These are phyloP conservation scores for Gnathonemus echidnorhynchus DNA, from an alignment of 2,113 vertebrate genomes.

Conservation along the genomic window DNA sequence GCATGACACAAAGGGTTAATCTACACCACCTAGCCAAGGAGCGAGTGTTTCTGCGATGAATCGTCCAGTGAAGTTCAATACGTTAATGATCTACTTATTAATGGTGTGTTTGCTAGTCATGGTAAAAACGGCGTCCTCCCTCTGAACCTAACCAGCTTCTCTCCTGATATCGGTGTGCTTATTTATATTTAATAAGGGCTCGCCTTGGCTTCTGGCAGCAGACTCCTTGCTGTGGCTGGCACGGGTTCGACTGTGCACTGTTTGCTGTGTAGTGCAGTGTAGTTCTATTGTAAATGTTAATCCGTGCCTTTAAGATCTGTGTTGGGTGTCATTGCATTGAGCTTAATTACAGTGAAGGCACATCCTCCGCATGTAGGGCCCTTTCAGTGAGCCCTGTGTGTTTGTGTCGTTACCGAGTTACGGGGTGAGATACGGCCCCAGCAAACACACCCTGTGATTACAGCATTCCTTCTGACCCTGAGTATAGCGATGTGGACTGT, in stretches of 20 bases:
- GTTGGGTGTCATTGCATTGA: neutral
- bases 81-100: neutral
- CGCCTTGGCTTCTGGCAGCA: neutral
- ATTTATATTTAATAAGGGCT: neutral
- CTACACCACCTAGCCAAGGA: neutral
- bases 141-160: conserved; percentile 12
- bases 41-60: neutral
- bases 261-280: neutral
- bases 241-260: neutral
- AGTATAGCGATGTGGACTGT: neutral
- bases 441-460: neutral
- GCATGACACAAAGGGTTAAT: neutral
- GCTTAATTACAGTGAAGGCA: neutral
- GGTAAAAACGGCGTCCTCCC: neutral
- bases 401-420: neutral
- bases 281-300: neutral
- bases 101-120: neutral
- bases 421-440: neutral
- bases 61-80: neutral
- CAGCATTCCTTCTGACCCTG: neutral
- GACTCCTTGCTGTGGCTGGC: neutral
- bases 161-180: neutral
- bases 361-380: neutral
- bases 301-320: neutral
- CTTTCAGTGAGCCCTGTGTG: neutral